These are phyloP conservation scores for Nyleta sp. DNA, from an alignment of 2,888 invertebrate genomes.

Conservation along the genomic window DNA sequence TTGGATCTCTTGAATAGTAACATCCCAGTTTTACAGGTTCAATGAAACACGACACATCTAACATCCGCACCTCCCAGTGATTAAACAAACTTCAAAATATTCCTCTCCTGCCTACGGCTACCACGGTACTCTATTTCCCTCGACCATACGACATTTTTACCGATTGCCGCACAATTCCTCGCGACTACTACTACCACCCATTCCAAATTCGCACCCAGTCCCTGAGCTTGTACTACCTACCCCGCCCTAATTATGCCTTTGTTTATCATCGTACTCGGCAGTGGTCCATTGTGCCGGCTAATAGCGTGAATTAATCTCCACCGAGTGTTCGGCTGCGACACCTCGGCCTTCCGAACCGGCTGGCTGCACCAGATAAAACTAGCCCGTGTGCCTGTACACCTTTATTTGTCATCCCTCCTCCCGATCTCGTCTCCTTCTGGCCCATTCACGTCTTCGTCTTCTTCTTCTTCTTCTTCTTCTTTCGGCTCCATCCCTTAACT, in stretches of 20 bases:
- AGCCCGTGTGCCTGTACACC: constrained; percentile 19
- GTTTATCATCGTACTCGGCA: constrained; percentile 65
- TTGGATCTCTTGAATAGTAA: too few relatives aligned
- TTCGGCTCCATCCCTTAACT: constrained; percentile 65
- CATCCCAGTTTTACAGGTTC: too few relatives aligned
- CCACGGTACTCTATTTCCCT: too few relatives aligned
- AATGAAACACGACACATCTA: too few relatives aligned
- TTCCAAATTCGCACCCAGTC: too few relatives aligned
- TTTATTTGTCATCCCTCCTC: constrained; percentile 30
- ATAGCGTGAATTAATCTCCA: constrained; percentile 78
- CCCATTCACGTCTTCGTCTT: too few relatives aligned
- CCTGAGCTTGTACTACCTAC: too few relatives aligned
- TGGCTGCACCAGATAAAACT: constrained; percentile 35
- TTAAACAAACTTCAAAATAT: too few relatives aligned
- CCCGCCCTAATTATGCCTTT: constrained; percentile 65
- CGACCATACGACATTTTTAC: too few relatives aligned
- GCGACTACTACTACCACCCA: not conserved
- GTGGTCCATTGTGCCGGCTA: constrained; percentile 73
- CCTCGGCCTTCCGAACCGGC: constrained; percentile 34
- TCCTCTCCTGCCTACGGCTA: too few relatives aligned
- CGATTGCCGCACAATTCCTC: constrained; percentile 37
- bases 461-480: constrained; percentile 31
- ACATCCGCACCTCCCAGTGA: too few relatives aligned
- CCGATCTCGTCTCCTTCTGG: not conserved
- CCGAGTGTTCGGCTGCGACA: constrained; percentile 71